A percentile compares a stretch with the other conserved stretches of the same genome.
These are phyloP conservation scores for Calephelis perditalis DNA, from an alignment of 2,888 invertebrate genomes.

Conservation along the genomic window DNA sequence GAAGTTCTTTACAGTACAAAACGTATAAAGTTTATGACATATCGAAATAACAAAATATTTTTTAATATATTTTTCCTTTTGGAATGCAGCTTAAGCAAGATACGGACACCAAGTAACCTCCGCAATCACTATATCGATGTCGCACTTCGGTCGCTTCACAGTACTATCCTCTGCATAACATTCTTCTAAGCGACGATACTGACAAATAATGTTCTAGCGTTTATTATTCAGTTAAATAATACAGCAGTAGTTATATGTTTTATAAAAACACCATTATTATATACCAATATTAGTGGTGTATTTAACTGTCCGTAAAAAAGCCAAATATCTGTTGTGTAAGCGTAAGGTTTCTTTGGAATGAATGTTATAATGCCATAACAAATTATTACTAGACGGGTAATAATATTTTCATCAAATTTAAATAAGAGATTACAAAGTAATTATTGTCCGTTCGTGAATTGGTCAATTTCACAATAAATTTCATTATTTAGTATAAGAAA, in stretches of 20 bases:
- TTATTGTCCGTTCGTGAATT: background rate
- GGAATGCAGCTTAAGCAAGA: conserved; percentile 74
- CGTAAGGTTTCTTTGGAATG: conserved; percentile 2
- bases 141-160: conserved; percentile 40
- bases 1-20: too few relatives aligned
- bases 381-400: background rate
- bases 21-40: background rate
- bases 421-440: background rate
- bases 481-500: background rate
- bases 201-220: conserved; percentile 13
- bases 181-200: conserved; percentile 11
- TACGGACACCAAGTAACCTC: conserved; percentile 47
- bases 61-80: conserved; percentile 33
- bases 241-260: conserved; percentile 3
- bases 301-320: background rate
- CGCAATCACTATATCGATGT: conserved; percentile 38
- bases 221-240: conserved; percentile 3
- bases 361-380: conserved; percentile 12
- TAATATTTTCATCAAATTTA: background rate
- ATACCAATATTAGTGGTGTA: background rate
- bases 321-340: background rate
- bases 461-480: background rate
- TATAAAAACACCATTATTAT: conserved; percentile 7
- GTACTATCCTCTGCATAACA: conserved; percentile 32
- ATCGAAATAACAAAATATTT: background rate